Base-by-base conservation (phyloP, 2,797 vertebrate species). In the Poecilia picta region DNA sequence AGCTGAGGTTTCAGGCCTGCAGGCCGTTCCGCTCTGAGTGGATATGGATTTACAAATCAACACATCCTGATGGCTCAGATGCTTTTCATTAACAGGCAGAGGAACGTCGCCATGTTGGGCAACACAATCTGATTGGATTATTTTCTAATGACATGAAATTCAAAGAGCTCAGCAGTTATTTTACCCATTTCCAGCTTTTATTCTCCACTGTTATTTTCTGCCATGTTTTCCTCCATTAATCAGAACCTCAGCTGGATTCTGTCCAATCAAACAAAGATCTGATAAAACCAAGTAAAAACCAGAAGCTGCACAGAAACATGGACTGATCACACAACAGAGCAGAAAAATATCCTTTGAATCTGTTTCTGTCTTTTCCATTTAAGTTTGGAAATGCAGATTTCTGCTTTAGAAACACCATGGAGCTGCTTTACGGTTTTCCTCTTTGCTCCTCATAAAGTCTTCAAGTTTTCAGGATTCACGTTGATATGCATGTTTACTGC, bases 41-140 rank as follows among this genome's bases (percentile, higher is more conserved):
- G 89, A 74, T 92, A 90, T 89, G 75, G 91, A 90, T 89, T 39
- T 85, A 2, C 20, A 51, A 8, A 51, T 20, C 39, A 15, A 70
- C n/a, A 45, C 36, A 23, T 8, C 66, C 41, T 41, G 66, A 43
- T 12, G 62, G 39, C 20, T 43, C 66, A 43, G 13, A 41, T 43
- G 7, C 12, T 7, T 45, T 41, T n/a, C 23, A 25, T 70, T n/a
- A 23, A 43, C 66, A 41, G 15, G 15, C 66, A n/a, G 20, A 3
- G 66, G 11, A 11, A 39, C 8, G 16, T 12, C 4, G 16, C 39
- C 36, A 25, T 36, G 59, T 33, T 23, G 64, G 11, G 66, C 66
- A 43, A 13, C 20, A 25, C 5, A 43, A 13, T 12, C 23, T 15
- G 39, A 23, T 43, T 23, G 15, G 12, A n/a, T 45, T n/a, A 43